These are phyloP conservation scores for Arothron firmamentum DNA, from an alignment of 2,113 vertebrate species.

Conservation along the genomic window DNA sequence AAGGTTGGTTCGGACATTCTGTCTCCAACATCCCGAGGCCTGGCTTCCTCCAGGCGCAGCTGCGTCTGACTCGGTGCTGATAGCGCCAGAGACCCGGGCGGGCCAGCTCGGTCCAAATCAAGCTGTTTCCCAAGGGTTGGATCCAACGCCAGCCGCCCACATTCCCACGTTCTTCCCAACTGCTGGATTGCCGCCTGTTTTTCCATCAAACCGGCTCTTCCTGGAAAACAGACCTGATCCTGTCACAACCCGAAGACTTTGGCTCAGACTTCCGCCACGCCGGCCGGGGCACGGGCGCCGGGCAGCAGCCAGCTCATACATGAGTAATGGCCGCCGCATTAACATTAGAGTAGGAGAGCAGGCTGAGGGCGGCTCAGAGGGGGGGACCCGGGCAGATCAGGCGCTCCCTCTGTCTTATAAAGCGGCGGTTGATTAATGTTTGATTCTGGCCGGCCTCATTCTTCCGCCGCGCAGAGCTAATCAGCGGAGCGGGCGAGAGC, in stretches of 20 bases:
- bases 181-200: no score
- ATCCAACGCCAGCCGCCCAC: conserved; percentile 45
- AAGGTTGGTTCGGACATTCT: background rate
- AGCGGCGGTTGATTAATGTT: conserved; percentile 72
- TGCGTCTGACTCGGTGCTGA: conserved; percentile 3
- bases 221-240: conserved; percentile 25
- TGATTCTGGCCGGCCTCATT: conserved; percentile 66
- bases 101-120: conserved; percentile 2
- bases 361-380: conserved; percentile 46
- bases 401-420: conserved; percentile 58
- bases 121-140: conserved; percentile 59
- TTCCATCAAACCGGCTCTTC: background rate
- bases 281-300: conserved; percentile 32
- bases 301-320: conserved; percentile 59
- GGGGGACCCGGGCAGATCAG: conserved; percentile 34
- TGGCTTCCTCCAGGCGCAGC: conserved; percentile 38
- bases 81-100: no score
- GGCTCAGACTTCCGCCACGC: conserved; percentile 30
- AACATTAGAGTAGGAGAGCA: conserved; percentile 62
- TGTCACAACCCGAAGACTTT: conserved; percentile 4
- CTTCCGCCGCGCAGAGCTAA: conserved; percentile 43
- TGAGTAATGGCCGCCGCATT: conserved; percentile 68
- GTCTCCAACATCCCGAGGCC: background rate
- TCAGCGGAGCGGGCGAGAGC: conserved; percentile 42
- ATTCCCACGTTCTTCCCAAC: background rate